phyloP scores from a whole-genome alignment of 2,113 vertebrate species.

The Peromyscus leucopus region DNA sequence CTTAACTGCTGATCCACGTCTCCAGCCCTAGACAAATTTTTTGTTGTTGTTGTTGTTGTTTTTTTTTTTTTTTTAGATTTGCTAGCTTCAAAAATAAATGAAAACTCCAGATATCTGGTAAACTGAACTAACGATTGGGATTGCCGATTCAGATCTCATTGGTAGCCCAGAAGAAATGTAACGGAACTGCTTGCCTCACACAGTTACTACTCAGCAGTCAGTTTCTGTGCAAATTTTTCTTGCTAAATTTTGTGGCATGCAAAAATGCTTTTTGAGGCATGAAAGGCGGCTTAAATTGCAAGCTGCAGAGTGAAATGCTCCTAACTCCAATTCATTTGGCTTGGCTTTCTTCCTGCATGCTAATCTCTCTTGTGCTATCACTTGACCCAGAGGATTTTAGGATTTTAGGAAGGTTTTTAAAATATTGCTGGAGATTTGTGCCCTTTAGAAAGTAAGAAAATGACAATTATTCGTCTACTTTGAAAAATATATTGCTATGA shows the following conservation, averaged over 20 bases:
- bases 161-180: not conserved
- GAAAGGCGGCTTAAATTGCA: not conserved
- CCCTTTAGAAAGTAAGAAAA: not conserved
- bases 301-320: not conserved
- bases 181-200: not conserved
- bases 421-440: not conserved
- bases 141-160: constrained; percentile 3
- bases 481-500: not conserved
- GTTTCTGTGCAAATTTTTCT: not conserved
- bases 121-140: not conserved
- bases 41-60: no score
- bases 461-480: not conserved
- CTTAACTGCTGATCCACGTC: not conserved
- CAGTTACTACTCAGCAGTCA: not conserved
- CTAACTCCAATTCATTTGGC: constrained; percentile 3
- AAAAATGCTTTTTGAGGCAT: constrained; percentile 37
- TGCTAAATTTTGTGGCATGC: not conserved
- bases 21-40: not conserved
- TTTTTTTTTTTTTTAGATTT: not conserved
- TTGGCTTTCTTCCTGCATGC: not conserved
- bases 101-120: not conserved
- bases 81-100: not conserved
- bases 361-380: not conserved
- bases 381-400: not conserved
- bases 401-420: constrained; percentile 28